phyloP scores from a whole-genome alignment of 2,888 invertebrate genomes.

The Spisula subtruncata region DNA sequence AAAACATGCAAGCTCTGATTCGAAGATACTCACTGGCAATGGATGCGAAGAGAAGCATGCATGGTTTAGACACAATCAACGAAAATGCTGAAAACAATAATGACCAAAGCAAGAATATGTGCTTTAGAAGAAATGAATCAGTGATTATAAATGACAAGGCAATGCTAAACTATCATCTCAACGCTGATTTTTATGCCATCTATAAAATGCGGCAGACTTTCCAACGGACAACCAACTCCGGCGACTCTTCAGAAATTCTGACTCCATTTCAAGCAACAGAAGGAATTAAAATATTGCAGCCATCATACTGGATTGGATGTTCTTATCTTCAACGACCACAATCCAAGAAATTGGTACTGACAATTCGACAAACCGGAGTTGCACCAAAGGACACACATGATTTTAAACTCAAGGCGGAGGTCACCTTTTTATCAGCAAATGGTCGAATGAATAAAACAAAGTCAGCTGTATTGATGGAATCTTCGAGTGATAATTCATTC shows the following conservation, averaged over 20 bases:
- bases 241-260: conserved; percentile 27
- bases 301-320: conserved; percentile 41
- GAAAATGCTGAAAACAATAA: no score
- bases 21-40: neutral
- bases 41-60: neutral
- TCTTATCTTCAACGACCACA: conserved; percentile 5
- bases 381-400: neutral
- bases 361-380: conserved; percentile 30
- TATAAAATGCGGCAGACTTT: no score
- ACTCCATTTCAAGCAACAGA: conserved; percentile 34
- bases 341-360: neutral
- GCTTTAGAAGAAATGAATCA: no score
- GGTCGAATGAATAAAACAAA: neutral
- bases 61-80: neutral
- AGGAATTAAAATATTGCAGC: neutral
- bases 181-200: neutral
- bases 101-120: neutral
- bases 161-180: neutral
- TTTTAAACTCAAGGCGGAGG: neutral
- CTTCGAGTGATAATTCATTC: conserved; percentile 27
- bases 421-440: neutral
- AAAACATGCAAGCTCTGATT: neutral
- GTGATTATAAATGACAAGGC: neutral
- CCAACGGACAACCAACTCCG: neutral
- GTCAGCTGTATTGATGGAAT: conserved; percentile 9